Evolutionary conservation across 2,113 vertebrate species (phyloP), one percentile per base, ranked within the genome.

Genomic region (Ailurus styani): DNA sequence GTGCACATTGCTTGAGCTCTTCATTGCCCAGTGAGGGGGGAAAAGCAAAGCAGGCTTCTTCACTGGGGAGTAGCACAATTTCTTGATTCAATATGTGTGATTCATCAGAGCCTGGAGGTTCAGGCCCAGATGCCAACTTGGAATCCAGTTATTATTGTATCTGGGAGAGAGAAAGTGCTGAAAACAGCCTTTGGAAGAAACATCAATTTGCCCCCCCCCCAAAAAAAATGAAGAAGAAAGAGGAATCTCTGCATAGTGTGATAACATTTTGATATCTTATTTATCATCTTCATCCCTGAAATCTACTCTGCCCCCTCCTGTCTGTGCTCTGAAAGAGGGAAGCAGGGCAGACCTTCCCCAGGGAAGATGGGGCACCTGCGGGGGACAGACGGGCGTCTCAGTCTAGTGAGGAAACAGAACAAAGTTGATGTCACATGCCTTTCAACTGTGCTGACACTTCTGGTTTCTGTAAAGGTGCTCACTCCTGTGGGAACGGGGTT

Each of bases 401-500:
- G 11, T 50, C 85, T 45, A 77, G n/a, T 31, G 23, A 88, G 75
- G 75, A 92, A 83, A 70, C 52, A 90, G 40, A 75, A 34, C 83
- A 95, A 82, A 91, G 73, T 29, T 78, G n/a, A 79, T 4, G 6
- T 8, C 87, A 77, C 75, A 14, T 95, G 73, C 55, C 72, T 95
- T 93, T 95, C 93, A 97, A 50, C 72, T 9, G 2, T 1, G 20
- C 68, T 62, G 89, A 72, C 0, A 0, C 17, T 11, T 70, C 40
- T 78, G n/a, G 93, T 96, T 98, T 98, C 97, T 97, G 96, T 97
- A 98, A 98, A 98, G 96, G 87, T 83, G 60, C 4, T 73, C 54
- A 64, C 55, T 54, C 40, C 82, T 93, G 96, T 97, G 98, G 93
- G 93, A 79, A 79, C 4, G 0, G 7, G 40, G 55, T 91, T 93